phyloP scores from a whole-genome alignment of 2,113 vertebrate genomes.

The Pelodiscus sinensis region DNA sequence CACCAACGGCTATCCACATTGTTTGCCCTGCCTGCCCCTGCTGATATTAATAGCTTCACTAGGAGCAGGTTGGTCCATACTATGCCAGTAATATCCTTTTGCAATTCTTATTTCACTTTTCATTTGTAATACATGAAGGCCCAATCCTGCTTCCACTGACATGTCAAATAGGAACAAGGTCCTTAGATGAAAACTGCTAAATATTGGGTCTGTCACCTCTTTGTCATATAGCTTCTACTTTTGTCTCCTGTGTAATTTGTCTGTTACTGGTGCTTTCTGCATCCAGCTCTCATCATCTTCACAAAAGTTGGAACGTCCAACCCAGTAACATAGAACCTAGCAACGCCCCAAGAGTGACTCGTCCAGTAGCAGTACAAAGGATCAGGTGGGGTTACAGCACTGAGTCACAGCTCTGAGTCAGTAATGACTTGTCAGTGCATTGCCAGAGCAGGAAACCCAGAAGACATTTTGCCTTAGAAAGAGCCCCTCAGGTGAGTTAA shows the following conservation, averaged over 20 bases:
- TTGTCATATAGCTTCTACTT: neutral
- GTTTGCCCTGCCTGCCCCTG: neutral
- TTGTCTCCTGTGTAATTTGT: neutral
- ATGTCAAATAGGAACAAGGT: neutral
- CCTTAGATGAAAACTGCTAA: slow-evolving; percentile 1
- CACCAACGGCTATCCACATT: neutral
- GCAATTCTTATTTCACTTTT: neutral
- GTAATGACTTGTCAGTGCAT: neutral
- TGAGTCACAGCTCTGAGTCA: neutral
- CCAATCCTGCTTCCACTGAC: neutral
- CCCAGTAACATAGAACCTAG: neutral
- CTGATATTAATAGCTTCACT: neutral
- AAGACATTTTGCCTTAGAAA: neutral
- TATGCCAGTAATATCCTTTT: neutral
- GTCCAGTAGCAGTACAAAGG: neutral
- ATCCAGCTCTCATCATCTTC: neutral
- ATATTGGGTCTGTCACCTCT: neutral
- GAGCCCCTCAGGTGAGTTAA: neutral
- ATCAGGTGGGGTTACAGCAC: neutral
- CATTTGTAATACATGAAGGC: slow-evolving; percentile 3
- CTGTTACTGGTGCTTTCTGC: neutral
- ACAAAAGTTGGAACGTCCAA: neutral
- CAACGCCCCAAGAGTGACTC: neutral
- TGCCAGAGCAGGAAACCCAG: neutral
- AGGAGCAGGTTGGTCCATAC: neutral